phyloP scores from a whole-genome alignment of 2,113 vertebrate species.

The Phaethon lepturus region DNA sequence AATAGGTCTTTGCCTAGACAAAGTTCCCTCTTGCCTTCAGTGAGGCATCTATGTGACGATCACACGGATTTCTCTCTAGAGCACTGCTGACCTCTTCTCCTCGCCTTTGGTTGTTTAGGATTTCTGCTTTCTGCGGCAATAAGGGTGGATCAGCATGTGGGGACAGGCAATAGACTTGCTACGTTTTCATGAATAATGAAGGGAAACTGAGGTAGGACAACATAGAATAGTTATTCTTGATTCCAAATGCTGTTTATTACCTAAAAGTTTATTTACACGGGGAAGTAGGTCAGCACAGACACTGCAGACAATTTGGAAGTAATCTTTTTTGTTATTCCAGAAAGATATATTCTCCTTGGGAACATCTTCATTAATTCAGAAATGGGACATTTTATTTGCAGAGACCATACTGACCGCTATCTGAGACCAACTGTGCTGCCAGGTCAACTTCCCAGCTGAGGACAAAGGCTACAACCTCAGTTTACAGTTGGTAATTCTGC shows the following conservation, averaged over 20 bases:
- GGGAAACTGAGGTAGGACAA: neutral
- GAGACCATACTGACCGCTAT: neutral
- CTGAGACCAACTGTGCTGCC: neutral
- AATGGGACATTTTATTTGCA: neutral
- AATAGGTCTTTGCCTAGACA: neutral
- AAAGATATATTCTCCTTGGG: neutral
- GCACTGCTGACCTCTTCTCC: neutral
- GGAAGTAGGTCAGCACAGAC: neutral
- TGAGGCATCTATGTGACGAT: fast-evolving
- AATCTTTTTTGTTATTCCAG: neutral
- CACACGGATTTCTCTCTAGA: neutral
- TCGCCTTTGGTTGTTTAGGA: neutral
- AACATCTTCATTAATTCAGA: neutral
- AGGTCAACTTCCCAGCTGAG: neutral
- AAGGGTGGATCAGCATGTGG: neutral
- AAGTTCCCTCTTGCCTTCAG: neutral
- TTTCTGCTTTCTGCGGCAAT: neutral
- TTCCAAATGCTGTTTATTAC: neutral
- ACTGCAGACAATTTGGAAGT: neutral
- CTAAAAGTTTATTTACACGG: fast-evolving
- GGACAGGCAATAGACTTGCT: neutral
- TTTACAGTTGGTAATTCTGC: neutral
- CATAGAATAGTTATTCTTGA: neutral
- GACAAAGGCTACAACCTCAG: neutral
- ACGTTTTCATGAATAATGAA: neutral